phyloP scores from a whole-genome alignment of 2,797 vertebrate species.

The Paratrypauchen microcephalus region DNA sequence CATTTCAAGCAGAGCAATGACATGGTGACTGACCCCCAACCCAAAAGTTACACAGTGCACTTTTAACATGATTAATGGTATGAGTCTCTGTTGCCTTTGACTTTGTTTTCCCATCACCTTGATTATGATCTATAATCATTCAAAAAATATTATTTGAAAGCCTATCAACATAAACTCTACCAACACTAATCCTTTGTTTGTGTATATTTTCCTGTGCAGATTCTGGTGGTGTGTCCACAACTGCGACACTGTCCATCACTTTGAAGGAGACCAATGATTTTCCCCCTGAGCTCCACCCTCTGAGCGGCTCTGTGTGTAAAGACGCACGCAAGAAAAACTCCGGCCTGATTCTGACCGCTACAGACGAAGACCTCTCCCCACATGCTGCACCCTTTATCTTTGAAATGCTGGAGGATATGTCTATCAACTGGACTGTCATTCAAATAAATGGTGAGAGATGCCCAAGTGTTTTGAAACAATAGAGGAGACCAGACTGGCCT shows the following conservation, averaged over 20 bases:
- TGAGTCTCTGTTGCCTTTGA: too few species aligned
- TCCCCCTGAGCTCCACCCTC: slow-evolving; percentile 77
- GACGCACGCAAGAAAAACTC: slow-evolving; percentile 40
- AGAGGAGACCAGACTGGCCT: not conserved
- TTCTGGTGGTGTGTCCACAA: slow-evolving; percentile 74
- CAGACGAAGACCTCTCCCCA: slow-evolving; percentile 85
- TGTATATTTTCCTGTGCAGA: slow-evolving; percentile 56
- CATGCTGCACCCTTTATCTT: slow-evolving; percentile 89
- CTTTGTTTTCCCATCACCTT: too few species aligned
- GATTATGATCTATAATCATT: too few species aligned
- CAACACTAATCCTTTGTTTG: not conserved
- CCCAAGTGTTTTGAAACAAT: not conserved
- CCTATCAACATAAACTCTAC: not conserved
- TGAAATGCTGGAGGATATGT: slow-evolving; percentile 64
- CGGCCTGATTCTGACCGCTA: slow-evolving; percentile 82
- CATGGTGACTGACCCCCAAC: too few species aligned
- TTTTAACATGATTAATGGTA: too few species aligned
- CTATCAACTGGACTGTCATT: slow-evolving; percentile 87
- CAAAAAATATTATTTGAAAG: too few species aligned
- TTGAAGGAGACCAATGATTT: slow-evolving; percentile 93
- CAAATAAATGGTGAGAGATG: slow-evolving; percentile 82
- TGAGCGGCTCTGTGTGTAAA: slow-evolving; percentile 75
- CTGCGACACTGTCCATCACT: slow-evolving; percentile 82
- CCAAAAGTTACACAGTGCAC: too few species aligned
- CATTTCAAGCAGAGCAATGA: too few species aligned